Evolutionary conservation across 92 coral and sea anemone species (phyloP).

Genomic region (Heteractis magnifica): DNA sequence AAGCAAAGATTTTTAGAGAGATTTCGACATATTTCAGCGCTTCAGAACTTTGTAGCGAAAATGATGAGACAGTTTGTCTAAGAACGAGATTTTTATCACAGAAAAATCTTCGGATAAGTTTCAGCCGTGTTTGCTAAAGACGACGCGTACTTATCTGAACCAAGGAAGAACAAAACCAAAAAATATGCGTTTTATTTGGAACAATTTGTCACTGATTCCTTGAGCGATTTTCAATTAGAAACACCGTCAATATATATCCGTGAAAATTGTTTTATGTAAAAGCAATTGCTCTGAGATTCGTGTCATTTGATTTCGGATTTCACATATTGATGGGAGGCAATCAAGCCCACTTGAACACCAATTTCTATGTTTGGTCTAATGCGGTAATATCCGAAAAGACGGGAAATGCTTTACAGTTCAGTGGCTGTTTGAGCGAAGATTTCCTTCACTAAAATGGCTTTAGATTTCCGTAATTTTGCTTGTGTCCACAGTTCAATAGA

Average conservation of each 20-base stretch:
- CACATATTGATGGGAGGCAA: slow-evolving; percentile 19
- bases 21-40: neutral
- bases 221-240: neutral
- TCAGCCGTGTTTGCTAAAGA: neutral
- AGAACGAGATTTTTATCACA: neutral
- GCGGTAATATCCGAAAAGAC: slow-evolving; percentile 49
- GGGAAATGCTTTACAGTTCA: slow-evolving; percentile 52
- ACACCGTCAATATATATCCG: slow-evolving; percentile 1
- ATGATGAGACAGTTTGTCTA: neutral
- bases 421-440: slow-evolving; percentile 38
- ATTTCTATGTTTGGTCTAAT: slow-evolving; percentile 46
- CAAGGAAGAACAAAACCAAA: neutral
- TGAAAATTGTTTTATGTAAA: slow-evolving; percentile 9
- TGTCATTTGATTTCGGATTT: neutral
- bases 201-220: neutral
- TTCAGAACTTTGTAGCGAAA: neutral
- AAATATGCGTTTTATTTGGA: neutral
- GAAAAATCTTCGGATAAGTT: neutral
- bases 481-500: slow-evolving; percentile 37
- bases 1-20: too few relatives aligned
- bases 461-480: slow-evolving; percentile 42
- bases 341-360: slow-evolving; percentile 38
- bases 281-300: slow-evolving; percentile 6
- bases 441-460: slow-evolving; percentile 22
- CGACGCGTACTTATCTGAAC: neutral